These are phyloP conservation scores for Ips nitidus DNA, from an alignment of 1,140 invertebrate species.

Conservation along the genomic window DNA sequence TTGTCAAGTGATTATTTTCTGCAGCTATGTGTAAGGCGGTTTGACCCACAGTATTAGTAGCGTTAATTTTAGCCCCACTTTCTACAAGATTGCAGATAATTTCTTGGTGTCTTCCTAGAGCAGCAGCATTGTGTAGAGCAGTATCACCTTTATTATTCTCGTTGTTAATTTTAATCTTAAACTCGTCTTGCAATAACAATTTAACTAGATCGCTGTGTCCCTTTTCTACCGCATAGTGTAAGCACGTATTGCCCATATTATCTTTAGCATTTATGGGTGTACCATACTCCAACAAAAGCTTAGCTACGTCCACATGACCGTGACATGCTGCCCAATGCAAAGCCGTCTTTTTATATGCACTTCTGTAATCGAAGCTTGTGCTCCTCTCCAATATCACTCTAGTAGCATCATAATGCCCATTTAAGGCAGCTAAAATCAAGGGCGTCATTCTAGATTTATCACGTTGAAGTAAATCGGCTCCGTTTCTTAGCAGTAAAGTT, in stretches of 20 bases:
- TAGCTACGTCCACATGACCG: not conserved
- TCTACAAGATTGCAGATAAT: not conserved
- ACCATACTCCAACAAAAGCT: not conserved
- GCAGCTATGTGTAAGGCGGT: constrained; percentile 15
- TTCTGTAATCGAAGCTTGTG: not conserved
- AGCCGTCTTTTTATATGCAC: not conserved
- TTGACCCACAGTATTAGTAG: not conserved
- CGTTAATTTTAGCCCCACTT: not conserved
- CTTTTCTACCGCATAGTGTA: constrained; percentile 1
- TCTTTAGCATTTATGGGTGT: not conserved
- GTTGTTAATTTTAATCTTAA: not conserved
- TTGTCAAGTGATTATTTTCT: not conserved
- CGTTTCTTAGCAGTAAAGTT: not conserved
- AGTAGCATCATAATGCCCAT: not conserved
- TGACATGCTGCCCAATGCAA: constrained; percentile 12
- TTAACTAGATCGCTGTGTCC: not conserved
- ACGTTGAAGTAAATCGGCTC: not conserved
- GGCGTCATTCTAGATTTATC: not conserved
- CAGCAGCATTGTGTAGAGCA: not conserved
- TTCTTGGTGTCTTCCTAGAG: not conserved
- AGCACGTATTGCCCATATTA: not conserved
- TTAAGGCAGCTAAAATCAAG: constrained; percentile 1
- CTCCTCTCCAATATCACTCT: not conserved
- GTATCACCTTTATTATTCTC: not conserved
- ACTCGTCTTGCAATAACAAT: not conserved